Evolutionary conservation across 2,888 invertebrate species (phyloP).

Genomic region (Xanthorhoe spadicearia): DNA sequence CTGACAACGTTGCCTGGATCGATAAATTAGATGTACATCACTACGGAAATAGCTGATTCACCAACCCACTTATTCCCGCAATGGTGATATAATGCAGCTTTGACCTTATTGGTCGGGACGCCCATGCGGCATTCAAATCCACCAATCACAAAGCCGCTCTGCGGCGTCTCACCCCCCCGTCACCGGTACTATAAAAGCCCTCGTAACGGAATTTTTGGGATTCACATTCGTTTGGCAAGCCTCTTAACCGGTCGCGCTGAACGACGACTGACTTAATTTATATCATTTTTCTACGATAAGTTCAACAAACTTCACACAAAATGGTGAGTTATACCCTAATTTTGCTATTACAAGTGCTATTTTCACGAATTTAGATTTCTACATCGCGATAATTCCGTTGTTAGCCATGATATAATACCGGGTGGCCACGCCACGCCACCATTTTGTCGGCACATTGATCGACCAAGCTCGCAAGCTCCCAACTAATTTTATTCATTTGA

Average conservation of each 20-base stretch:
- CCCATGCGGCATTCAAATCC: slow-evolving; percentile 70
- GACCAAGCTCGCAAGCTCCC: slow-evolving; percentile 47
- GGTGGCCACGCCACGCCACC: slow-evolving; percentile 69
- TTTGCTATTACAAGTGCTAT: slow-evolving; percentile 29
- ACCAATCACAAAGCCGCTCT: slow-evolving; percentile 76
- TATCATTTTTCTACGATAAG: slow-evolving; percentile 73
- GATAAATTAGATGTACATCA: slow-evolving; percentile 42
- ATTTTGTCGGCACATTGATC: slow-evolving; percentile 70
- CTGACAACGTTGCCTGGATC: slow-evolving; percentile 8
- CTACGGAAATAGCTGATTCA: slow-evolving; percentile 61
- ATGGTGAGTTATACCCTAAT: slow-evolving; percentile 72
- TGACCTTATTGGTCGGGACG: slow-evolving; percentile 75
- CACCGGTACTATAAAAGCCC: slow-evolving; percentile 84
- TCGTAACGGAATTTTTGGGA: slow-evolving; percentile 70
- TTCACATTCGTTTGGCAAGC: slow-evolving; percentile 88
- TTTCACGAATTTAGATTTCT: slow-evolving; percentile 25
- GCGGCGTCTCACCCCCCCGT: slow-evolving; percentile 82
- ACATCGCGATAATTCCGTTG: slow-evolving; percentile 28
- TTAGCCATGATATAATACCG: slow-evolving; percentile 53
- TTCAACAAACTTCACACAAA: slow-evolving; percentile 79
- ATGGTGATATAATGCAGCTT: slow-evolving; percentile 78
- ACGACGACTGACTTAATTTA: slow-evolving; percentile 84
- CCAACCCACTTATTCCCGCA: slow-evolving; percentile 80
- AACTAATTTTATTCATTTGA: too few species aligned
- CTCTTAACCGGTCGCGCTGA: slow-evolving; percentile 87